Percentiles rank a stretch among this genome's conserved stretches.
phyloP scores from a whole-genome alignment of 2,797 vertebrate species.

The Hydrophis major region DNA sequence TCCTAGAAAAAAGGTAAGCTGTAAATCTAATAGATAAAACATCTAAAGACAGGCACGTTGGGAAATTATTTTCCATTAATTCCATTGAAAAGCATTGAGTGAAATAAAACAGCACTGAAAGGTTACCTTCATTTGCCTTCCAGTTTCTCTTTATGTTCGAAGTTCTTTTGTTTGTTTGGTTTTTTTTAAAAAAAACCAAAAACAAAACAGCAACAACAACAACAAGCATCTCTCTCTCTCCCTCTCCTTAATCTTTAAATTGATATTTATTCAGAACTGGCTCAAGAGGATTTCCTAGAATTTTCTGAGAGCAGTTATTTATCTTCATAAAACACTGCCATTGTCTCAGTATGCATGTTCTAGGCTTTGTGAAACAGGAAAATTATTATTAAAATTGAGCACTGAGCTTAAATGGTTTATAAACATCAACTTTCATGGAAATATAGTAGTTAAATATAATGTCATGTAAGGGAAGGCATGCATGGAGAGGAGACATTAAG shows the following conservation, averaged over 20 bases:
- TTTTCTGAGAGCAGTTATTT: neutral
- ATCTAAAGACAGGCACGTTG: neutral
- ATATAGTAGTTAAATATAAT: constrained; percentile 12
- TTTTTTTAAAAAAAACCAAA: neutral
- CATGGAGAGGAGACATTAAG: neutral
- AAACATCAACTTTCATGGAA: neutral
- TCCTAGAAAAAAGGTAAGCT: neutral
- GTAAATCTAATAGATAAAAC: neutral
- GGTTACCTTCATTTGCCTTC: neutral
- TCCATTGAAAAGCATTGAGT: neutral
- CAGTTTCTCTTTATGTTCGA: neutral
- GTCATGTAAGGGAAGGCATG: neutral
- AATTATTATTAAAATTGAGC: constrained; percentile 25
- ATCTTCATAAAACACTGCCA: neutral
- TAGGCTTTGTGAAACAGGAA: constrained; percentile 8
- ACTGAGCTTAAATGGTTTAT: neutral
- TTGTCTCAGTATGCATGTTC: neutral
- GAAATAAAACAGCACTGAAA: neutral
- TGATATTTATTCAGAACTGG: neutral
- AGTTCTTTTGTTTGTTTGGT: neutral
- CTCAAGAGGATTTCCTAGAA: neutral
- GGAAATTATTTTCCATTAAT: neutral
- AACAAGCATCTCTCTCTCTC: neutral
- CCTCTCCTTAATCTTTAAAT: neutral
- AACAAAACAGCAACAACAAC: no score